A percentile compares a stretch with the other conserved stretches of the same genome.
phyloP scores from a whole-genome alignment of 2,888 invertebrate species.

The Acanthosepion esculentum region DNA sequence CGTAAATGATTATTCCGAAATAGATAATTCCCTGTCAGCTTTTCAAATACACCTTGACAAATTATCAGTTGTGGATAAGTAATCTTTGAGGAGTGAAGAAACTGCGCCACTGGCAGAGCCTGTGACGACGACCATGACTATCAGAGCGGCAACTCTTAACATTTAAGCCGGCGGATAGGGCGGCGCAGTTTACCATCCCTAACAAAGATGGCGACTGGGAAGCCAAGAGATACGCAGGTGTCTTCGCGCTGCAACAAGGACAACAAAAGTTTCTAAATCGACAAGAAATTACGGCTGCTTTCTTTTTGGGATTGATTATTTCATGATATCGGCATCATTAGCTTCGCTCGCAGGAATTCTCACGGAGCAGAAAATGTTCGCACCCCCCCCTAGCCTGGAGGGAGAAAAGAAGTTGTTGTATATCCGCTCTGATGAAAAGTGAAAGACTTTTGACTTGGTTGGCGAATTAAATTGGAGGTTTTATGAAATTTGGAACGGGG shows the following conservation, averaged over 20 bases:
- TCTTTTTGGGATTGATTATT: background rate
- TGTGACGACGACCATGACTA: background rate
- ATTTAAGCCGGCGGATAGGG: background rate
- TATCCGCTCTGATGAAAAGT: too few species aligned
- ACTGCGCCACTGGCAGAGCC: background rate
- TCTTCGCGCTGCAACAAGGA: background rate
- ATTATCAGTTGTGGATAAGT: background rate
- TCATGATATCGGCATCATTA: background rate
- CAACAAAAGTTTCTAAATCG: background rate
- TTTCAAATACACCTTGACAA: background rate
- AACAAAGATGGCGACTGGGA: background rate
- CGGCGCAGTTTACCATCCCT: background rate
- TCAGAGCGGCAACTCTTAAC: background rate
- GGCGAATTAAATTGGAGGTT: too few species aligned
- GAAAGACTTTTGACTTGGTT: too few species aligned
- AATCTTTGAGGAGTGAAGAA: background rate
- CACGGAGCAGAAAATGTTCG: background rate
- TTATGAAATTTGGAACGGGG: too few species aligned
- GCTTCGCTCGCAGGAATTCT: conserved; percentile 1
- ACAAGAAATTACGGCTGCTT: background rate
- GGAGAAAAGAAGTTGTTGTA: too few species aligned
- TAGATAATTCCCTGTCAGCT: background rate
- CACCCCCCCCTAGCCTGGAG: background rate
- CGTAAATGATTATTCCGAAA: background rate
- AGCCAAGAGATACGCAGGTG: background rate